Base-by-base conservation (phyloP, 2,113 vertebrate species). In the Paradoxurus hermaphroditus region DNA sequence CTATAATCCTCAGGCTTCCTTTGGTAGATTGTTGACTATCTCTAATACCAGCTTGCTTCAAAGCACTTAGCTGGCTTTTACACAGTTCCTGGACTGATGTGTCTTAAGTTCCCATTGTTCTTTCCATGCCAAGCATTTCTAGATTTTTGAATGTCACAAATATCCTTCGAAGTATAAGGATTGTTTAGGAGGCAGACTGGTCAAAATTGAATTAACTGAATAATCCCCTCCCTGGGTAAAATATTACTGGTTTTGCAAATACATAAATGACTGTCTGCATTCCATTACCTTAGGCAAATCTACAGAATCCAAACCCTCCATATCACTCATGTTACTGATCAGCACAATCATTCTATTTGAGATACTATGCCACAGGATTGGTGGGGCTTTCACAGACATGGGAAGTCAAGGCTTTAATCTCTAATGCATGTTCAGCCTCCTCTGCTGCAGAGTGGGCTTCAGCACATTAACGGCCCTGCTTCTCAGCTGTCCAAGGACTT, bases 401-500 rank as follows among this genome's bases (percentile, higher is more conserved):
- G 41, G 67, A 87, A 94, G 83, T 83, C 81, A 82, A 94, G 53
- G 10, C 70, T 96, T 49, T 85, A 11, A 68, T 84, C 94, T 91
- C 86, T 19, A 95, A 92, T 53, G 95, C 5, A 0, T 92, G 85
- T 85, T 91, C 36, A 12, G 90, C 53, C 44, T 29, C 70, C 93
- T 95, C 92, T 56, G 67, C 73, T 65, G 91, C 77, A 46, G 90
- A 70, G 63, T 39, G 56, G 70, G 90, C 88, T 83, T 87, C 67
- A 7, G 25, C 83, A 44, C 81, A 59, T 90, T 46, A 90, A 46
- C 11, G 4, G 83, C 44, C 70, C 95, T 86, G 90, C 41, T 86
- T 85, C 90, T 98, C 83, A 46, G 86, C 91, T 97, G 89, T 81
- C 94, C 90, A 85, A 94, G 92, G 86, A 92, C 46, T 91, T 97